Conservation (phyloP, 2,797 vertebrate genomes). For the Salarias fasciatus region DNA sequence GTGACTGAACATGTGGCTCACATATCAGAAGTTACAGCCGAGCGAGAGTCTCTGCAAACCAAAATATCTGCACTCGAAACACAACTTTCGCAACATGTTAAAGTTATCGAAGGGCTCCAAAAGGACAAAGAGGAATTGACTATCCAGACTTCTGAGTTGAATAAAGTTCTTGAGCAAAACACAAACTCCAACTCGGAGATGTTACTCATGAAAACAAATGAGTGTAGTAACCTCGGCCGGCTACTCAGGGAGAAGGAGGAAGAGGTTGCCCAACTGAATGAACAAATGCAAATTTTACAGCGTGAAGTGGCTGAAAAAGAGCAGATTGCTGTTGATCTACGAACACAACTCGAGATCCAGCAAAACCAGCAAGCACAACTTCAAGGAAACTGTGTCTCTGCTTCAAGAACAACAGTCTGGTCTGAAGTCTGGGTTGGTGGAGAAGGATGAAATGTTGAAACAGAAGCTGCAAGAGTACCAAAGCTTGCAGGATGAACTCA, state of each 20-base stretch:
- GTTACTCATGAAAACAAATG: slow-evolving; percentile 81
- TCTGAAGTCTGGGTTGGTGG: slow-evolving; percentile 70
- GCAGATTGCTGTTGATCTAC: slow-evolving; percentile 56
- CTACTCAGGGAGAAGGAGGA: slow-evolving; percentile 77
- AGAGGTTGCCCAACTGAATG: slow-evolving; percentile 60
- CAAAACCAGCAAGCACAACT: slow-evolving; percentile 67
- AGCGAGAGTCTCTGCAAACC: slow-evolving; percentile 72
- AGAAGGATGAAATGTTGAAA: slow-evolving; percentile 69
- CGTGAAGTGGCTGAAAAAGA: slow-evolving; percentile 68
- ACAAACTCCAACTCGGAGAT: slow-evolving; percentile 75
- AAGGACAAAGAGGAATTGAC: slow-evolving; percentile 80
- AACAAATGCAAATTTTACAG: slow-evolving; percentile 73
- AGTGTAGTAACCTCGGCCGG: slow-evolving; percentile 76
- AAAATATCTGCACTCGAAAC: slow-evolving; percentile 69
- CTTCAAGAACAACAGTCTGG: slow-evolving; percentile 76
- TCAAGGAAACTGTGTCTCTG: slow-evolving; percentile 72
- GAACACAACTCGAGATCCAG: slow-evolving; percentile 57
- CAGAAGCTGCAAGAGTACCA: slow-evolving; percentile 68
- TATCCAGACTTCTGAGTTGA: slow-evolving; percentile 72
- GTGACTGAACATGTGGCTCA: slow-evolving; percentile 61
- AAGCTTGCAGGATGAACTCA: slow-evolving; percentile 64
- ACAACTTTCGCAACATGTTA: slow-evolving; percentile 63
- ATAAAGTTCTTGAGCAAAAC: slow-evolving; percentile 77
- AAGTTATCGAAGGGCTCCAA: slow-evolving; percentile 69
- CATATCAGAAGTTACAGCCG: slow-evolving; percentile 61